Evolutionary conservation across 2,797 vertebrate genomes (phyloP).

Genomic region (Catharus ustulatus): DNA sequence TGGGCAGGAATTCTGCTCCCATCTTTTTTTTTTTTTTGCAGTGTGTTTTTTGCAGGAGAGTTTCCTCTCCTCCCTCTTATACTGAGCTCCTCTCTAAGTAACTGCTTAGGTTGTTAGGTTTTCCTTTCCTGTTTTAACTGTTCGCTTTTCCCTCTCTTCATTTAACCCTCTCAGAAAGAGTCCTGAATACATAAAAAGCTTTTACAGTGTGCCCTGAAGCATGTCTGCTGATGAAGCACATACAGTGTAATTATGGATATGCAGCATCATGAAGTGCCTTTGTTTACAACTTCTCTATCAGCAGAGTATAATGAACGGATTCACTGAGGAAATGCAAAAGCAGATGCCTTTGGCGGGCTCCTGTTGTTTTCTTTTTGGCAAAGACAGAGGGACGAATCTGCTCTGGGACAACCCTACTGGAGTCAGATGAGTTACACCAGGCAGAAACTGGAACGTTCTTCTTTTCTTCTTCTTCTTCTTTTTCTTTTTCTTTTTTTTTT

Average conservation of each 20-base stretch:
- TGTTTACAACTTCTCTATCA: constrained; percentile 60
- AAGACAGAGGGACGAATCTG: constrained; percentile 35
- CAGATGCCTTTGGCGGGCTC: constrained; percentile 64
- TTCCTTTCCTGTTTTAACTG: constrained; percentile 18
- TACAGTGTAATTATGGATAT: constrained; percentile 55
- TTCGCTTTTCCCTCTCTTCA: neutral
- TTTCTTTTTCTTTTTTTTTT: no score
- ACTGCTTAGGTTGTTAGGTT: neutral
- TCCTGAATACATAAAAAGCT: constrained; percentile 8
- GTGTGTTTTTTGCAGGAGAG: neutral
- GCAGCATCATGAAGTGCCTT: constrained; percentile 65
- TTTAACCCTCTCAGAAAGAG: constrained; percentile 17
- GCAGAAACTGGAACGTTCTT: constrained; percentile 41
- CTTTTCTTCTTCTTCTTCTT: neutral
- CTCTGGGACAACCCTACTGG: constrained; percentile 52
- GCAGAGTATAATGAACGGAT: constrained; percentile 59
- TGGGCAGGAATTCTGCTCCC: neutral
- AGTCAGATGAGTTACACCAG: constrained; percentile 50
- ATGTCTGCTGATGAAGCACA: constrained; percentile 52
- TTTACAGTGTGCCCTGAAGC: constrained; percentile 52
- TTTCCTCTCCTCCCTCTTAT: neutral
- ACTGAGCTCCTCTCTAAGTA: neutral
- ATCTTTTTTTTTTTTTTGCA: neutral
- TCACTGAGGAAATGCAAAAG: constrained; percentile 69
- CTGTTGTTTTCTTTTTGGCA: constrained; percentile 68